Percentiles rank a stretch among this genome's conserved stretches.
Evolutionary conservation across 2,888 invertebrate species (phyloP).

Genomic region (Eledona agricola): DNA sequence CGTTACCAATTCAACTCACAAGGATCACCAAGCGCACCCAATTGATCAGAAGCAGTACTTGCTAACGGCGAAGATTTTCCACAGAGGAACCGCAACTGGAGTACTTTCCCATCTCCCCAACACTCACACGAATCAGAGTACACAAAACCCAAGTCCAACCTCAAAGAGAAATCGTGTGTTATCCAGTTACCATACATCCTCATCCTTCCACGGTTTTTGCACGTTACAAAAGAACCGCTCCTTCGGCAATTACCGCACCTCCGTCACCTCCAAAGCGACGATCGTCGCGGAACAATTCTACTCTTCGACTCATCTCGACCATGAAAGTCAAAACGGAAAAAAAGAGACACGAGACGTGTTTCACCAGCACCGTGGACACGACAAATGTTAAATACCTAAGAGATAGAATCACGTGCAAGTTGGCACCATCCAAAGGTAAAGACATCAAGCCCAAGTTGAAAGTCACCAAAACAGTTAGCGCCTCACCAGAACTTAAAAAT

Average conservation of each 20-base stretch:
- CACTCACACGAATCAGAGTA: constrained; percentile 80
- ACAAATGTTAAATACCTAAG: constrained; percentile 70
- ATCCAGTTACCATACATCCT: constrained; percentile 65
- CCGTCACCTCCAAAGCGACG: constrained; percentile 80
- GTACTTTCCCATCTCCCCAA: constrained; percentile 83
- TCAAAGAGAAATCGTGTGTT: constrained; percentile 69
- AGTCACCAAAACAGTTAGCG: constrained; percentile 54
- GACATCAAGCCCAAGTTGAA: constrained; percentile 49
- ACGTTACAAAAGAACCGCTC: constrained; percentile 69
- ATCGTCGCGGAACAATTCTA: constrained; percentile 78
- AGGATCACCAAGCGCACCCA: constrained; percentile 5
- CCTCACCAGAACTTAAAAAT: constrained; percentile 56
- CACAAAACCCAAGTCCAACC: constrained; percentile 69
- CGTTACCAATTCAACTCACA: constrained; percentile 5
- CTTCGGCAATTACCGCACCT: constrained; percentile 64
- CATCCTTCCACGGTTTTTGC: constrained; percentile 65
- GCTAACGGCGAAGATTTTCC: constrained; percentile 58
- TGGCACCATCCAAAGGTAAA: constrained; percentile 60
- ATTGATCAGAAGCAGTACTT: background rate
- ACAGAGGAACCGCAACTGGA: constrained; percentile 82
- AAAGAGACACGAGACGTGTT: constrained; percentile 66
- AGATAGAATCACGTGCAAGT: constrained; percentile 70
- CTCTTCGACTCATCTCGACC: constrained; percentile 71
- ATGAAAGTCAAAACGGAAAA: constrained; percentile 60
- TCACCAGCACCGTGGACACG: constrained; percentile 58